A percentile compares a stretch with the other conserved stretches of the same genome.
Conservation (phyloP, 1,140 invertebrate species). For the Pemphigus obesinymphae region DNA sequence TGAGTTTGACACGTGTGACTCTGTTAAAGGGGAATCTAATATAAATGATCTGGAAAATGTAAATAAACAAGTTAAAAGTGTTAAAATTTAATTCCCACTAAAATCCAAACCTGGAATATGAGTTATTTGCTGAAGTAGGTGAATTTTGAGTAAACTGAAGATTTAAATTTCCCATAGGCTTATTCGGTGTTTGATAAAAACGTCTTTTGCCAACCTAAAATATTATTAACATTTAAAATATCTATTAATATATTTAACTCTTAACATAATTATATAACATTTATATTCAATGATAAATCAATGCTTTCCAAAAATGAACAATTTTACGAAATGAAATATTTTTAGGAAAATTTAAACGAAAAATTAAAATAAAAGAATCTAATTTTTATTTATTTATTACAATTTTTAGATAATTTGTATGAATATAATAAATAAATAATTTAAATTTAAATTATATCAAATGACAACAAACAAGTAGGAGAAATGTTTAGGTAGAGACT, state of each 20-base stretch:
- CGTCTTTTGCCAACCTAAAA: conserved; percentile 34
- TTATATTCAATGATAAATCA: no score
- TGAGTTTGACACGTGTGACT: conserved; percentile 27
- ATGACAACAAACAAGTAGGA: no score
- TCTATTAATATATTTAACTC: background rate
- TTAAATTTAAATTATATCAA: no score
- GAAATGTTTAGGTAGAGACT: no score
- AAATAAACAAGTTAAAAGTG: background rate
- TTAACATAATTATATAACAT: no score
- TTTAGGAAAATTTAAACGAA: no score
- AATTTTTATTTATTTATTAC: no score
- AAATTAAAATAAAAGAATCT: no score
- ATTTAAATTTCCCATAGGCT: conserved; percentile 3
- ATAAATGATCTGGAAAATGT: background rate
- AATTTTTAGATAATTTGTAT: no score
- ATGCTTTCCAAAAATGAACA: no score
- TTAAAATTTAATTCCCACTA: background rate
- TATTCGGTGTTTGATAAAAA: background rate
- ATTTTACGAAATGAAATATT: no score
- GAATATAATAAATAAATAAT: no score
- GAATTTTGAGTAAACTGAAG: conserved; percentile 19
- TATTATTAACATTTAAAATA: background rate
- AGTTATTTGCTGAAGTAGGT: background rate
- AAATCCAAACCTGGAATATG: background rate
- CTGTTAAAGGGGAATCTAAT: conserved; percentile 31